Percentiles rank a stretch among this genome's conserved stretches.
Conservation (phyloP, 2,113 vertebrate genomes). For the Naja naja region DNA sequence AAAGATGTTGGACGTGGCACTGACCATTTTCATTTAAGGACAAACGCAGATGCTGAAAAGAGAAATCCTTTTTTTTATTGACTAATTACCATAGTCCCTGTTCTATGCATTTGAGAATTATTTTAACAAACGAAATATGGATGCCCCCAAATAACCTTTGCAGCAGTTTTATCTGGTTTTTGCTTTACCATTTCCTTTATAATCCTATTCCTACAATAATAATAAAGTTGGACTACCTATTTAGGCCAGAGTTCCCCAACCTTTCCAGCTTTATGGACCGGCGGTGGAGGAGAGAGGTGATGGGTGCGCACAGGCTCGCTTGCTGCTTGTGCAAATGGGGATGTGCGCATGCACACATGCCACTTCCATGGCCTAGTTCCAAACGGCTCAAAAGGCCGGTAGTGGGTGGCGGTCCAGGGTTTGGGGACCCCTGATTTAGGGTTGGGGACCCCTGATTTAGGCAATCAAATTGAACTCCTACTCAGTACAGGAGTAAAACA, state of each 20-base stretch:
- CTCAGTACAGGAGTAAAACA: background rate
- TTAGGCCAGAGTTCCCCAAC: no score
- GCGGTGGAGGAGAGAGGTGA: no score
- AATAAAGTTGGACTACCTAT: background rate
- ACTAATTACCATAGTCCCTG: background rate
- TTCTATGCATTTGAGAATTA: background rate
- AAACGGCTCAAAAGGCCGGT: no score
- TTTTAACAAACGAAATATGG: background rate
- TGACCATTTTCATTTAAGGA: slow-evolving; percentile 92
- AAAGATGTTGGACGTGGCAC: slow-evolving; percentile 97
- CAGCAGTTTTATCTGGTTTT: background rate
- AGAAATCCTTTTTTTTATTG: background rate
- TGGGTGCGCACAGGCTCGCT: no score
- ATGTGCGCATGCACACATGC: no score
- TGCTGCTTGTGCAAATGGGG: no score
- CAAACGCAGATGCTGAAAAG: slow-evolving; percentile 88
- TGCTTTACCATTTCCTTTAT: background rate
- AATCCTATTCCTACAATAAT: background rate
- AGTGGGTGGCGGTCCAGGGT: no score
- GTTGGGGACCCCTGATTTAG: background rate
- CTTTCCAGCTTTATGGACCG: no score
- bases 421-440: background rate
- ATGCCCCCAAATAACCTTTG: background rate
- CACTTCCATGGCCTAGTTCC: no score
- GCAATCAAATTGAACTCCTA: background rate